Conservation (phyloP, 2,888 invertebrate species). For the Acronicta aceris region DNA sequence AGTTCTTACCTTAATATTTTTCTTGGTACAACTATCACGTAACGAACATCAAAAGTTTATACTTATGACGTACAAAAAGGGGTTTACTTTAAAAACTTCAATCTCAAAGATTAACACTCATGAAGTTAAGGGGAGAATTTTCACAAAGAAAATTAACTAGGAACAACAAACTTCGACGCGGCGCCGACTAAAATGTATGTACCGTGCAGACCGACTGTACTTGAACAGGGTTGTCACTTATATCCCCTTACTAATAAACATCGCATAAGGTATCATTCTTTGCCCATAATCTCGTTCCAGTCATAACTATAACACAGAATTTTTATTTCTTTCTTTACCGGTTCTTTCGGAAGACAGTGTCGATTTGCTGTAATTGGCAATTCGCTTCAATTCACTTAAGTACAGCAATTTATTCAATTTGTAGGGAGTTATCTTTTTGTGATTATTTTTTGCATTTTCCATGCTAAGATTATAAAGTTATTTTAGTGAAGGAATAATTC, state of each 20-base stretch:
- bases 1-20: slow-evolving; percentile 33
- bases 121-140: slow-evolving; percentile 61
- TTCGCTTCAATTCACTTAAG: no score
- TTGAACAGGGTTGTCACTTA: slow-evolving; percentile 28
- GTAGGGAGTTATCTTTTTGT: no score
- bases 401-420: no score
- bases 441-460: no score
- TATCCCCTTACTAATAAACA: background rate
- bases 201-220: slow-evolving; percentile 37
- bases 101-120: slow-evolving; percentile 65
- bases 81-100: slow-evolving; percentile 61
- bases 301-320: no score
- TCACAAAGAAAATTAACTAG: slow-evolving; percentile 66
- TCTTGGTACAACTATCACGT: slow-evolving; percentile 47
- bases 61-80: slow-evolving; percentile 40
- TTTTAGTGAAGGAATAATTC: no score
- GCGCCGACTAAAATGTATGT: slow-evolving; percentile 48
- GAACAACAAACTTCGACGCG: slow-evolving; percentile 57
- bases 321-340: no score
- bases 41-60: slow-evolving; percentile 45
- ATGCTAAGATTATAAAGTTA: no score
- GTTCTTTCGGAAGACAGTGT: no score
- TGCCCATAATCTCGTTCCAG: no score
- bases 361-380: no score
- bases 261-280: no score